Base-by-base conservation (phyloP, 2,888 invertebrate genomes). In the Phaonia tiefii region DNA sequence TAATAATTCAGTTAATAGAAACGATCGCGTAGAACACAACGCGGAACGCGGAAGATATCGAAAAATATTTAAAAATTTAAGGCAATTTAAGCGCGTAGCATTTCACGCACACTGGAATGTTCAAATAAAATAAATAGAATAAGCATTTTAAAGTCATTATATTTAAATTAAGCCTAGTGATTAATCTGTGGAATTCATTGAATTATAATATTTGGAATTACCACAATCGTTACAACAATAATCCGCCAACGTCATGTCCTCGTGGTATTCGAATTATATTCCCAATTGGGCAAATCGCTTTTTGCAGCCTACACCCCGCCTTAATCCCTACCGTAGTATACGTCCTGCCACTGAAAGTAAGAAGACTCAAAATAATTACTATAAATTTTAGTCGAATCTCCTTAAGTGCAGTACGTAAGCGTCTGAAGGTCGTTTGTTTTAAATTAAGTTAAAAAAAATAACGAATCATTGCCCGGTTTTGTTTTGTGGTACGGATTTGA, bases 251-350 rank as follows among this genome's bases (percentile, higher is more conserved):
- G 22, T 25, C 10, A 87, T 88, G 89, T 75, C 80, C 72, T 82
- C 85, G 77, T 89, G 89, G 89, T 89, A 89, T 84, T 75, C 86
- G 8, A 86, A 83, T 51, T 89, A 89, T 79, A 81, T 90, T 13
- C 89, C 89, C 25, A 76, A 74, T 72, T 89, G 90, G 90, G 75
- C 87, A 8, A 87, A 89, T 74, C 86, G 90, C 65, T 90, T 87
- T 87, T 87, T 86, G 87, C 86, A 85, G 2, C 87, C 87, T 13
- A 71, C 85, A 1, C 85, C 84, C 15, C 86, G 84, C 8, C 69
- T 88, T 26, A 89, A 86, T 86, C 88, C 89, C 44, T 89, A 85
- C 79, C 87, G 87, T 31, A 86, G 80, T 54, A 86, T 84, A 26
- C 86, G 89, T n/a, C 88, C 88, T 22, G 83, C 82, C 31, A 5